Evolutionary conservation across 1,140 invertebrate species (phyloP).

Genomic region (Ephestia elutella): DNA sequence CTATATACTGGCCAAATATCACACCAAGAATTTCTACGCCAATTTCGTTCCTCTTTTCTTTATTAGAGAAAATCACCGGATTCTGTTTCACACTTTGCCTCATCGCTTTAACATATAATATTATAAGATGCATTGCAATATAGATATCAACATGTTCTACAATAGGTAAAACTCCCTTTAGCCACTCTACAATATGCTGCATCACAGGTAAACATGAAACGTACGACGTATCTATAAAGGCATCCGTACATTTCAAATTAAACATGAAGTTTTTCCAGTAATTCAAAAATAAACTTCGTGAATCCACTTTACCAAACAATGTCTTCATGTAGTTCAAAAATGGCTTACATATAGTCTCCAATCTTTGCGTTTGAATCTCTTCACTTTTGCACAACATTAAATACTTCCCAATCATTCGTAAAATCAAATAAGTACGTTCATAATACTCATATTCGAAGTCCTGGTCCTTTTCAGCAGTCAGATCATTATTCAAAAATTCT

Average conservation of each 20-base stretch:
- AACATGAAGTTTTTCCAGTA: constrained; percentile 17
- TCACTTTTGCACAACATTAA: constrained; percentile 33
- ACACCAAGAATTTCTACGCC: constrained; percentile 34
- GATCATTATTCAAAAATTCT: constrained; percentile 11
- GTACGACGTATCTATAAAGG: constrained; percentile 32
- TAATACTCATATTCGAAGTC: not conserved
- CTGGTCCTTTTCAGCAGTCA: not conserved
- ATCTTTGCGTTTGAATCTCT: constrained; percentile 25
- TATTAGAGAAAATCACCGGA: constrained; percentile 28
- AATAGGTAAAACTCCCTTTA: constrained; percentile 31
- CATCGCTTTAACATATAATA: constrained; percentile 42
- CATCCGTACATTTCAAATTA: constrained; percentile 36
- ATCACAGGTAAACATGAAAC: constrained; percentile 33
- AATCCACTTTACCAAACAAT: constrained; percentile 1
- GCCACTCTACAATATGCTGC: constrained; percentile 28
- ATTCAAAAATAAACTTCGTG: not conserved
- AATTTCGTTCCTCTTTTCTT: constrained; percentile 19
- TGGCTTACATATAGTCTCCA: constrained; percentile 27
- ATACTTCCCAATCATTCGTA: constrained; percentile 37
- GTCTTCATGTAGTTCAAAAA: constrained; percentile 31
- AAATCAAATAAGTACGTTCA: not conserved
- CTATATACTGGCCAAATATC: constrained; percentile 41
- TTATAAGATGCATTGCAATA: constrained; percentile 38
- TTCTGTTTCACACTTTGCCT: constrained; percentile 28
- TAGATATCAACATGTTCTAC: constrained; percentile 34